These are phyloP conservation scores for Galeopterus variegatus DNA, from an alignment of 2,113 vertebrate genomes.

Conservation along the genomic window DNA sequence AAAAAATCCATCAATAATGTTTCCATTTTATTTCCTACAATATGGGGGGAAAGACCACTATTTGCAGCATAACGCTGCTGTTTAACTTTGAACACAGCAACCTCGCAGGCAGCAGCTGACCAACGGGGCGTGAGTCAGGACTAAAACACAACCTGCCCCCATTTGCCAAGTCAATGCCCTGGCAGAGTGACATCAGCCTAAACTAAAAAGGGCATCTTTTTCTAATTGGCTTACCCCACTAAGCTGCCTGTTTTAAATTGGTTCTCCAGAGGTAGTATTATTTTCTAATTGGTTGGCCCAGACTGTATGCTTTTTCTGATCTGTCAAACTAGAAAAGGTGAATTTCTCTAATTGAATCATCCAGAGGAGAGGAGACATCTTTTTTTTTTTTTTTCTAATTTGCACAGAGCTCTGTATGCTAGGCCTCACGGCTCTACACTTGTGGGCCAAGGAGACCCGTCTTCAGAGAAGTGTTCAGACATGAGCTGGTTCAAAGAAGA, in stretches of 20 bases:
- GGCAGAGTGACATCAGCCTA: background rate
- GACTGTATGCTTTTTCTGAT: background rate
- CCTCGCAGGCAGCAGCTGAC: background rate
- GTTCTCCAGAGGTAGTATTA: background rate
- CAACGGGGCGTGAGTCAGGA: accelerated
- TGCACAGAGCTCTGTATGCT: background rate
- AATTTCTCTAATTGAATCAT: background rate
- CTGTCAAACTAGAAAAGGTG: background rate
- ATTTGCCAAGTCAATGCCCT: background rate
- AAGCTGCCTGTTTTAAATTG: background rate
- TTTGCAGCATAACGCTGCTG: background rate
- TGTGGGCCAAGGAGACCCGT: background rate
- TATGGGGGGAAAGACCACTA: background rate
- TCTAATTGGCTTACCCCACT: background rate
- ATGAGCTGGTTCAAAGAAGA: background rate
- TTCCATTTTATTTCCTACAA: background rate
- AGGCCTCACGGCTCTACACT: background rate
- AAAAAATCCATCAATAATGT: background rate
- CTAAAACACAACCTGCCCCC: background rate
- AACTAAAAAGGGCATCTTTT: background rate
- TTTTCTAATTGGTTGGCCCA: background rate
- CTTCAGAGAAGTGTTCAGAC: background rate
- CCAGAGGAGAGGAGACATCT: background rate
- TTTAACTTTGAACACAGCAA: background rate
- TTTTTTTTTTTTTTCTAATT: background rate